Evolutionary conservation across 1,140 invertebrate genomes (phyloP), one percentile per base, ranked within the genome.

Genomic region (Thrips palmi): DNA sequence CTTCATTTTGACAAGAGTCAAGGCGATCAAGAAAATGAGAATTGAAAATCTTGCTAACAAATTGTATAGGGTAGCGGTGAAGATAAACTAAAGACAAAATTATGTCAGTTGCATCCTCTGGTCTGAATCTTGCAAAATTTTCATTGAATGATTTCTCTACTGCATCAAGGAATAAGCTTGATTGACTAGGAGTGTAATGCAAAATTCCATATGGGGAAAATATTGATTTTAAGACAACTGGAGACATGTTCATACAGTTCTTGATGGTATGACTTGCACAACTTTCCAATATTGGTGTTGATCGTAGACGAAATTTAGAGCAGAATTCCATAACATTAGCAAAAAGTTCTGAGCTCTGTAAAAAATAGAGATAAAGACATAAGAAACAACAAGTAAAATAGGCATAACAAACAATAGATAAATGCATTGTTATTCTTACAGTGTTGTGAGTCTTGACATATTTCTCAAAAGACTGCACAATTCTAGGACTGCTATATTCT

Each of bases 31-130:
- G 50, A 47, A 78, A 75, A 39, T 69, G 62, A 6, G 63, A 55
- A 40, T 64, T 70, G 40, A 77, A 74, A 28, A 80, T 58, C 45
- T 61, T 67, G 7, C 63, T 57, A 0, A 68, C 53, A 50, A 77
- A 70, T 47, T 72, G 69, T 1, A 71, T 28, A 6, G 77, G 76
- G 55, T 68, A 68, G 47, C 68, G 66, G 37, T 68, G 56, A 11
- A 76, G 47, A 55, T 75, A 79, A 27, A 73, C 59, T 49, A 70
- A 76, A 4, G 70, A 63, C 6, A 78, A 53, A 22, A 79, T 50
- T 33, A 78, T 62, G 41, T 74, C 65, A 17, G 74, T 47, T 4
- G 68, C 47, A 45, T 74, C 65, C 40, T 65, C 61, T n/a, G 65
- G 50, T 31, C 55, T 56, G 24, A 81, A 65, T 45, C 71, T 63